phyloP scores from a whole-genome alignment of 2,113 vertebrate species.

The Ptyas mucosa region DNA sequence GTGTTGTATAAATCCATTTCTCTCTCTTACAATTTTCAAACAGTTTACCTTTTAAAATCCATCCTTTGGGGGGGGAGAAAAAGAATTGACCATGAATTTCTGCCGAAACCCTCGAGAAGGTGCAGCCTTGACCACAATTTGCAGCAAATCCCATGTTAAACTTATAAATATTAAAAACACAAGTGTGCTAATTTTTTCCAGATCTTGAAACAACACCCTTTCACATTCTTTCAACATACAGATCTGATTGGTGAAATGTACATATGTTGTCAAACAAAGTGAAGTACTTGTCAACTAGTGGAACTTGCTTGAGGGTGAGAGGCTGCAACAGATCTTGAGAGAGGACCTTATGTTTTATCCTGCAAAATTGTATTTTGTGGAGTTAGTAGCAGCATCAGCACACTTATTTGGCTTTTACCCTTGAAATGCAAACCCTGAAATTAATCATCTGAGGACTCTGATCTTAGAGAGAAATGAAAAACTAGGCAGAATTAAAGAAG shows the following conservation, averaged over 20 bases:
- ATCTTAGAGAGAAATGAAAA: background rate
- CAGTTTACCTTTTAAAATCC: rapidly evolving
- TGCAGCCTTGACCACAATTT: background rate
- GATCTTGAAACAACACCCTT: background rate
- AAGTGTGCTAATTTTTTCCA: background rate
- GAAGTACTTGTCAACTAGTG: background rate
- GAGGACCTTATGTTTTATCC: background rate
- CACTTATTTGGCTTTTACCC: background rate
- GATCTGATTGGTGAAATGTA: background rate
- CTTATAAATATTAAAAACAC: background rate
- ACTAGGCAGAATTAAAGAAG: background rate
- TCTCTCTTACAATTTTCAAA: background rate
- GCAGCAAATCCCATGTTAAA: background rate
- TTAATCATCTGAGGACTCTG: background rate
- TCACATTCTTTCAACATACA: slow-evolving; percentile 1
- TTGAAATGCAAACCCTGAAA: background rate
- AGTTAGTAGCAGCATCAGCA: background rate
- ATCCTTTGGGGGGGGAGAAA: background rate
- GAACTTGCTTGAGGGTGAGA: background rate
- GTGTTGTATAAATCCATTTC: background rate
- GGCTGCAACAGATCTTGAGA: background rate
- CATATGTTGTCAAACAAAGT: background rate
- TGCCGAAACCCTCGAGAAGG: background rate
- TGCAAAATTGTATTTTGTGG: background rate
- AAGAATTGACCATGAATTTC: background rate